A percentile compares a stretch with the other conserved stretches of the same genome.
Evolutionary conservation across 1,140 invertebrate genomes (phyloP).

Genomic region (Drosophila santomea): DNA sequence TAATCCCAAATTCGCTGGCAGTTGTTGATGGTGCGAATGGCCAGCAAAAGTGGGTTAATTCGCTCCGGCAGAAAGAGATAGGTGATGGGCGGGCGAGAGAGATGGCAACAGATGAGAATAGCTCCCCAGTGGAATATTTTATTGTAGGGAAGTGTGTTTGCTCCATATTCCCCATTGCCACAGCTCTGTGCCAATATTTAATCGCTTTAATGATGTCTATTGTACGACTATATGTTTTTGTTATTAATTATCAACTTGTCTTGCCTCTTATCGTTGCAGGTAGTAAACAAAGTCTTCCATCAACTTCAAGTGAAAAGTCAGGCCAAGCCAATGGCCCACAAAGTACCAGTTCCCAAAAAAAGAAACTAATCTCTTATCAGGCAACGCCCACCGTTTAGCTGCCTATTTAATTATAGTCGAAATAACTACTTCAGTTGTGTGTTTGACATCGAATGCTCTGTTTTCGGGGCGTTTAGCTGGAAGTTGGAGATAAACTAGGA

Average conservation of each 20-base stretch:
- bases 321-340: slow-evolving; percentile 15
- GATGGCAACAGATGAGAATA: slow-evolving; percentile 35
- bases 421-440: not conserved
- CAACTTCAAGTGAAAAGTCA: slow-evolving; percentile 17
- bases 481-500: not conserved
- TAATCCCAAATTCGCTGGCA: slow-evolving; percentile 51
- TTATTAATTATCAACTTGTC: slow-evolving; percentile 16
- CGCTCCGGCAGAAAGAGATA: slow-evolving; percentile 19
- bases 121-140: slow-evolving; percentile 7
- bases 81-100: not conserved
- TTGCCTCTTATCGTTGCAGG: slow-evolving; percentile 59
- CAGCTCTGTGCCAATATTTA: slow-evolving; percentile 38
- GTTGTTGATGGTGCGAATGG: slow-evolving; percentile 36
- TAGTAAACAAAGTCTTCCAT: slow-evolving; percentile 47
- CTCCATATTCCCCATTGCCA: slow-evolving; percentile 1
- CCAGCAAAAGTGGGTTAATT: slow-evolving; percentile 72
- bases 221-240: too few species aligned
- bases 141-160: slow-evolving; percentile 2
- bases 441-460: not conserved
- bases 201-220: slow-evolving; percentile 35
- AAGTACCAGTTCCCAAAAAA: slow-evolving; percentile 2
- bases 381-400: slow-evolving; percentile 34
- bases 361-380: slow-evolving; percentile 12
- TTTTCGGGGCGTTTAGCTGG: slow-evolving; percentile 1
- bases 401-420: slow-evolving; percentile 25